Evolutionary conservation across 2,888 invertebrate species (phyloP), one percentile per base, ranked within the genome.

Genomic region (Scaptomyza polygonia): DNA sequence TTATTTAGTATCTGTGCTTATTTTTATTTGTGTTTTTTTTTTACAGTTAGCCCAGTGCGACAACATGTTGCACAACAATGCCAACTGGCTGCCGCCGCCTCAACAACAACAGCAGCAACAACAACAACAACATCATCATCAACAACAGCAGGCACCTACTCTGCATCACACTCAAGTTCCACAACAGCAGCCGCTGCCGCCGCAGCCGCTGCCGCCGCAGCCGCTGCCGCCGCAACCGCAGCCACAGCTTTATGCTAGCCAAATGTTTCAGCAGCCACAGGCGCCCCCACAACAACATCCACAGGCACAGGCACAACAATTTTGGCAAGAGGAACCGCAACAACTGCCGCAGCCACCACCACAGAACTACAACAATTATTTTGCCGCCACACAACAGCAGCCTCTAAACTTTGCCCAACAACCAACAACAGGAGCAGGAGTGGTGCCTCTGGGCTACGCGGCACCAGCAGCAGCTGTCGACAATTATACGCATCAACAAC

Each of bases 41-140:
- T 16, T 18, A 18, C 59, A 73, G 80, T 45, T 73, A 62, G 48
- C n/a, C 42, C 52, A 66, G 40, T 52, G 73, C 47, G 51, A 72
- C 77, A 80, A 78, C 14, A 85, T 85, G 88, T 79, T 85, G 88
- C 88, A 87, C 67, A 85, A 85, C 48, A 85, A 85, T 72, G 73
- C 72, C 47, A 78, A 76, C 72, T 89, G 90, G 89, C 78, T 72
- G 65, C 79, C 72, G 55, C 68, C 77, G 29, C 81, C 69, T n/a
- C 81, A 56, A 51, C 87, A 55, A 5, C 72, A 51, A 16, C 54
- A n/a, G 0, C 80, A 63, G 39, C 74, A 44, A 9, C 79, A 9
- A 5, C 53, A 12, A 0, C 74, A 39, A 16, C 72, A 54, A 0
- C 61, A 48, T 0, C 44, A 30, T n/a, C 54, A 14, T 0, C 79